Conservation (phyloP, 1,140 invertebrate species). For the Bombyx mandarina region DNA sequence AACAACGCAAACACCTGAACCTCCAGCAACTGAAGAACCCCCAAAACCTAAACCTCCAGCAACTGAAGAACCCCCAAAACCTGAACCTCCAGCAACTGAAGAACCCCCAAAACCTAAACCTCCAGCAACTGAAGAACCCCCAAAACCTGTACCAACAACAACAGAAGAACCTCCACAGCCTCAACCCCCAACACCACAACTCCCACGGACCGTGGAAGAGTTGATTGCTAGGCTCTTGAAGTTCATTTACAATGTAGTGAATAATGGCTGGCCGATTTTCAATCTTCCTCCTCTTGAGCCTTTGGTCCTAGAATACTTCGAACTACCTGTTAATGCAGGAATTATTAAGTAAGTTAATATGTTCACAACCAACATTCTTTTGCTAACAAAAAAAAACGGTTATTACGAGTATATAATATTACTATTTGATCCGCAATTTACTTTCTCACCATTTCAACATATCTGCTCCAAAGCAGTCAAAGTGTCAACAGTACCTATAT, state of each 20-base stretch:
- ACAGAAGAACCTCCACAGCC: too few relatives aligned
- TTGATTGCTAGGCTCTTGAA: neutral
- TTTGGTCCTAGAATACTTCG: neutral
- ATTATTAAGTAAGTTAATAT: slow-evolving; percentile 1
- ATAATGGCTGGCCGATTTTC: neutral
- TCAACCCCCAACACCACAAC: neutral
- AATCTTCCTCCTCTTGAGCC: slow-evolving; percentile 3
- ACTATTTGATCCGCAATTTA: too few relatives aligned
- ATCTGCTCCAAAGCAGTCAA: too few relatives aligned
- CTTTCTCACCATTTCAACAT: too few relatives aligned
- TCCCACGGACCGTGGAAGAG: slow-evolving; percentile 1
- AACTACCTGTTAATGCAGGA: neutral
- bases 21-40: too few relatives aligned
- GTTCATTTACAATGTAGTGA: neutral
- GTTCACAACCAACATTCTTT: too few relatives aligned
- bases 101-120: neutral
- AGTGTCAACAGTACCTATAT: too few relatives aligned
- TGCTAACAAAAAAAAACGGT: too few relatives aligned
- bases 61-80: too few relatives aligned
- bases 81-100: too few relatives aligned
- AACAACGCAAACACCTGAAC: too few relatives aligned
- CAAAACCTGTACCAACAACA: neutral
- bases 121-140: neutral
- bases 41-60: neutral
- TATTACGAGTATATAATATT: too few relatives aligned